A percentile compares a stretch with the other conserved stretches of the same genome.
These are phyloP conservation scores for Schizotus pectinicornis DNA, from an alignment of 2,888 invertebrate species.

Conservation along the genomic window DNA sequence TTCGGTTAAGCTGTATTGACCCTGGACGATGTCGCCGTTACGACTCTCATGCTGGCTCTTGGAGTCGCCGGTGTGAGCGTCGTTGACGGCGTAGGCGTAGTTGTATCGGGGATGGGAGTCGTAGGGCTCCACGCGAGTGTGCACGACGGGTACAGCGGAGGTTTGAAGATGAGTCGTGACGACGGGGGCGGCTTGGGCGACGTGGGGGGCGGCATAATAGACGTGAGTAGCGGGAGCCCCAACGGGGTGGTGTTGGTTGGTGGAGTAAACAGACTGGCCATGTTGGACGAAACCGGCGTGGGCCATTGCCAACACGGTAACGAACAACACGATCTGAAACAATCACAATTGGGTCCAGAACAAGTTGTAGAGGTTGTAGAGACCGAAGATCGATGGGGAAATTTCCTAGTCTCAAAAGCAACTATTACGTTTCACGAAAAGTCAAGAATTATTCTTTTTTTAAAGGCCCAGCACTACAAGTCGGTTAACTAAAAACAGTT, in stretches of 20 bases:
- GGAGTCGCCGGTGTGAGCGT: conserved; percentile 54
- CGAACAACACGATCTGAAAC: conserved; percentile 23
- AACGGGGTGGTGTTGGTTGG: conserved; percentile 43
- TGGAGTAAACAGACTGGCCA: conserved; percentile 42
- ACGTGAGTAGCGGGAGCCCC: background rate
- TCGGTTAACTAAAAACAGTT: no score
- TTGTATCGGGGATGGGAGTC: conserved; percentile 55
- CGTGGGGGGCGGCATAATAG: conserved; percentile 18
- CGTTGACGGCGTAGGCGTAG: conserved; percentile 55
- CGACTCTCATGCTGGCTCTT: conserved; percentile 55
- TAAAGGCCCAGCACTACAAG: no score
- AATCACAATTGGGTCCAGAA: background rate
- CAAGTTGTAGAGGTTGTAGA: background rate
- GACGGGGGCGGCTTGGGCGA: conserved; percentile 25
- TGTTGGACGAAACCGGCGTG: conserved; percentile 35
- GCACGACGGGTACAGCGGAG: conserved; percentile 43
- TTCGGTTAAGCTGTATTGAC: conserved; percentile 54
- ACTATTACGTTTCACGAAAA: no score
- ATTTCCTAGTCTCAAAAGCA: no score
- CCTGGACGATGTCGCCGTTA: conserved; percentile 52
- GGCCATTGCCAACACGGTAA: conserved; percentile 30
- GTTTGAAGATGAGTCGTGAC: conserved; percentile 5
- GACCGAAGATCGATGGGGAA: no score
- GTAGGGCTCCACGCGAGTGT: conserved; percentile 50
- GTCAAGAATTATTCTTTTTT: no score